phyloP scores from a whole-genome alignment of 2,113 vertebrate genomes.

The Elachura formosa region DNA sequence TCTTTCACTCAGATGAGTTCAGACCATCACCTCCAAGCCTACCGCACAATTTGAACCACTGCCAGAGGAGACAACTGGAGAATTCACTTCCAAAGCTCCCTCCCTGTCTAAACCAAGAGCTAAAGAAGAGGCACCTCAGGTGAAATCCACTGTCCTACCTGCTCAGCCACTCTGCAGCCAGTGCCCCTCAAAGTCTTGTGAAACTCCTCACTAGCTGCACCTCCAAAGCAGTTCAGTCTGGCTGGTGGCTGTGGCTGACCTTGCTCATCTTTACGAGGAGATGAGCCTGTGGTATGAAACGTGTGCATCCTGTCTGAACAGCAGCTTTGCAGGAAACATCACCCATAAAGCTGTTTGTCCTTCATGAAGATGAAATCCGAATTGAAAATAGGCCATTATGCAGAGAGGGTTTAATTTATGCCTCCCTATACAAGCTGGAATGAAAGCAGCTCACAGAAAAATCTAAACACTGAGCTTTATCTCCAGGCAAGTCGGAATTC shows the following conservation, averaged over 20 bases:
- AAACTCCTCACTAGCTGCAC: background rate
- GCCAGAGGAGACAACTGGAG: background rate
- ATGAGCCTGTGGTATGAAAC: background rate
- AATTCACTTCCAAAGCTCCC: background rate
- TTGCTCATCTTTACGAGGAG: rapidly evolving
- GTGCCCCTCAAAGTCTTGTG: rapidly evolving
- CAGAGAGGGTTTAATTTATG: background rate
- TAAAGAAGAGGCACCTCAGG: background rate
- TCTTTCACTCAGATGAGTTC: background rate
- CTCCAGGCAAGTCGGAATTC: background rate
- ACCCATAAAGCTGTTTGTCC: background rate
- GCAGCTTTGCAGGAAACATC: background rate
- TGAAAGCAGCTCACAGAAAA: background rate
- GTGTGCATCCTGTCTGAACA: background rate
- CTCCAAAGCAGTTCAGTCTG: background rate
- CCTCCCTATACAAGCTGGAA: background rate
- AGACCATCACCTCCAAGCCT: background rate
- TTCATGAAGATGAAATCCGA: background rate
- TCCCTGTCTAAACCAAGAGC: background rate
- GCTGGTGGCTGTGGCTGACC: background rate
- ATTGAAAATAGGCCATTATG: background rate
- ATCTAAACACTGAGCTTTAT: background rate
- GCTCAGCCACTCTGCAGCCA: background rate
- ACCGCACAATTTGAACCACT: background rate
- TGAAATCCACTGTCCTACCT: background rate